Evolutionary conservation across 2,888 invertebrate genomes (phyloP).

Genomic region (Timandra comae): DNA sequence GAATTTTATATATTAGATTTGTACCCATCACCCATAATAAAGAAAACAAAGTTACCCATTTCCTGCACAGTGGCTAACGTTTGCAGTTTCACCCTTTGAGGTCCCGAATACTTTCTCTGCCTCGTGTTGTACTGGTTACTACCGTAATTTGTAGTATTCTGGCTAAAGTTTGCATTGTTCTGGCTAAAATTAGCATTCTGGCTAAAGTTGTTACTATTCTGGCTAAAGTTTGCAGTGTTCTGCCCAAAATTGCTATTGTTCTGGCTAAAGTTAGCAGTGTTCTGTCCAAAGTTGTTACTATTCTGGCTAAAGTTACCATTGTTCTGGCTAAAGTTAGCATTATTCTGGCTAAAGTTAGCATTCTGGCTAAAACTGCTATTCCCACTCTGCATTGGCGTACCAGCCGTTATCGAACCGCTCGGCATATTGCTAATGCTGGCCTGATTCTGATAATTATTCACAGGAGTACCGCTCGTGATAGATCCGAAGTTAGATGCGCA

Average conservation of each 20-base stretch:
- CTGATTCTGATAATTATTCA: slow-evolving; percentile 13
- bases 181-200: no score
- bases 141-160: slow-evolving; percentile 16
- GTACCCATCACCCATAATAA: slow-evolving; percentile 19
- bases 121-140: slow-evolving; percentile 36
- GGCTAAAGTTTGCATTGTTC: no score
- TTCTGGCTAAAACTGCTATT: background rate
- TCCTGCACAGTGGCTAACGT: slow-evolving; percentile 84
- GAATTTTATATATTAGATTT: no score
- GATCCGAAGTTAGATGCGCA: slow-evolving; percentile 20
- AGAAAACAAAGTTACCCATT: slow-evolving; percentile 78
- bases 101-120: slow-evolving; percentile 77
- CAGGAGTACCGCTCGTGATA: slow-evolving; percentile 21
- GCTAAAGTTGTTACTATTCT: no score
- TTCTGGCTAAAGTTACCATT: background rate
- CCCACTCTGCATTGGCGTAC: slow-evolving; percentile 31
- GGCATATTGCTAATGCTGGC: slow-evolving; percentile 8
- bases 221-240: no score
- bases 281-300: background rate
- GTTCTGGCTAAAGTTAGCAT: background rate
- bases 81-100: slow-evolving; percentile 64
- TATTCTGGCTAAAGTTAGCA: background rate
- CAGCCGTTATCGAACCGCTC: slow-evolving; percentile 40
- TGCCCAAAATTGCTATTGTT: no score
- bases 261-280: background rate